Percentiles rank a stretch among this genome's conserved stretches.
Evolutionary conservation across 2,113 vertebrate species (phyloP).

Genomic region (Elanoides forficatus): DNA sequence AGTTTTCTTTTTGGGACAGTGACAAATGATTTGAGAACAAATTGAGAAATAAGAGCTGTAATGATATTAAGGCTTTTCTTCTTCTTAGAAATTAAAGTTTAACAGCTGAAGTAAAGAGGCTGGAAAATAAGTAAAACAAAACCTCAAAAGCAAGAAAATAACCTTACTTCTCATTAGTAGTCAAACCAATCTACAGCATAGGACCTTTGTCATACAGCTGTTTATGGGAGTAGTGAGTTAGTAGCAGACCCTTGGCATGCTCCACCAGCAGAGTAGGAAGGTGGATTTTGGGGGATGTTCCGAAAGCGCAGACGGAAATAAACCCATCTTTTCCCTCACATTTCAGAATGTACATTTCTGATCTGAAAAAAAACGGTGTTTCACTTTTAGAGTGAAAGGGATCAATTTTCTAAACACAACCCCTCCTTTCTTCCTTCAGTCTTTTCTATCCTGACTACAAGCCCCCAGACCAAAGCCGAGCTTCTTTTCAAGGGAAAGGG

Average conservation of each 20-base stretch:
- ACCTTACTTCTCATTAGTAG: not conserved
- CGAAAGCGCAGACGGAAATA: fast-evolving
- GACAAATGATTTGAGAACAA: not conserved
- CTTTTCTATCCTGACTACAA: not conserved
- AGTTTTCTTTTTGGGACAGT: not conserved
- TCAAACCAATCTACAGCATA: not conserved
- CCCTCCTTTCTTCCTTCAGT: not conserved
- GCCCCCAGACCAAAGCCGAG: not conserved
- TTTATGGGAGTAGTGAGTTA: not conserved
- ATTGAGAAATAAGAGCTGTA: not conserved
- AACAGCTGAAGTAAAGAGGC: not conserved
- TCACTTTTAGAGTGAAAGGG: not conserved
- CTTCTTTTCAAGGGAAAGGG: not conserved
- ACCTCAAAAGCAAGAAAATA: not conserved
- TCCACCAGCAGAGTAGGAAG: not conserved
- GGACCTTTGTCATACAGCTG: not conserved
- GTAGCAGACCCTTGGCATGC: not conserved
- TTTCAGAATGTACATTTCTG: not conserved
- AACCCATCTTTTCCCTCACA: not conserved
- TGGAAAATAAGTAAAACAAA: not conserved
- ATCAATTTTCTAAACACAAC: not conserved
- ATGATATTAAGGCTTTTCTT: not conserved
- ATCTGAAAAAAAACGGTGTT: not conserved
- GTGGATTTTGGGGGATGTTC: not conserved
- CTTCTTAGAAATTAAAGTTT: not conserved